Evolutionary conservation across 2,888 invertebrate genomes (phyloP), one percentile per base, ranked within the genome.

Genomic region (Gastrophysa polygoni): DNA sequence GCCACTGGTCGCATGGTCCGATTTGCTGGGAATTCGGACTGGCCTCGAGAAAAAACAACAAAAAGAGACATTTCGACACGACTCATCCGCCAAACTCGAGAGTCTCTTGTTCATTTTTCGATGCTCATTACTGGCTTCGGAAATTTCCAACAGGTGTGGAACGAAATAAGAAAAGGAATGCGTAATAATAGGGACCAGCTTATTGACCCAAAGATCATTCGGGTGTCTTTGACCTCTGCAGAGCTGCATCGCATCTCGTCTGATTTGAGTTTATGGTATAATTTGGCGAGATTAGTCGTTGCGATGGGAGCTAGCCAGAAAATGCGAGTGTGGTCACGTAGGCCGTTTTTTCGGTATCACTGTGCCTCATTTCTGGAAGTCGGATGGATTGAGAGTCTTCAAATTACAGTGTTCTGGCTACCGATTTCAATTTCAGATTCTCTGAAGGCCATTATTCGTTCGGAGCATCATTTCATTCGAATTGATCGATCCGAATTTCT

Each of bases 141-240:
- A 58, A 64, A 60, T 62, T 62, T 64, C 46, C 59, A 18, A 60
- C 67, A 61, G 56, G 57, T 61, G 60, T 56, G 57, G 44, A 56
- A 51, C 16, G 47, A 55, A 57, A 55, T 52, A 54, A 56, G 50
- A 55, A 50, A 14, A 57, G 24, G 5, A 34, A 48, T 29, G 5
- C 24, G 14, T 62, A 62, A 62, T 62, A 54, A 62, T 54, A 57
- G 59, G 48, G 48, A 46, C 38, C 43, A 49, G 57, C 54, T 14
- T 38, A 52, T 62, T 54, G 57, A 62, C 52, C 49, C 49, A 43
- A 10, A n/a, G 47, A 34, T 28, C 24, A 52, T 49, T 51, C 17
- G 10, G 38, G 17, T 49, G 38, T 46, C 47, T 59, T 58, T 43
- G 10, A 8, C 44, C 8, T 44, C 32, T 18, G 29, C 29, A 24